Conservation (phyloP, 2,888 invertebrate species). For the Cartodere bifasciata region DNA sequence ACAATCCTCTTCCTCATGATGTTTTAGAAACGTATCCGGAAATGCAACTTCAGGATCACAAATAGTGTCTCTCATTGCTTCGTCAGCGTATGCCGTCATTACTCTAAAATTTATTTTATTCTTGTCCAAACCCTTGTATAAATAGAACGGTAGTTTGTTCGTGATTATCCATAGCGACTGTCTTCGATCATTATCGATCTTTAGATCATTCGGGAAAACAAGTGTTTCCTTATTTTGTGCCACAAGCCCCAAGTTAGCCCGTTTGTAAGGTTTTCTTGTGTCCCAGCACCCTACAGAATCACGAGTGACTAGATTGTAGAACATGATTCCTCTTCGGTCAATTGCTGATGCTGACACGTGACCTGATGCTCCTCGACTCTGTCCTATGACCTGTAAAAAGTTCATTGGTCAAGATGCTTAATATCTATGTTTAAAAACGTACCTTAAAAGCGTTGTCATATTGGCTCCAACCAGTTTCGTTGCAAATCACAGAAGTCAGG, state of each 20-base stretch:
- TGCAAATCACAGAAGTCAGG: slow-evolving; percentile 48
- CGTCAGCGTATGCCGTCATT: slow-evolving; percentile 49
- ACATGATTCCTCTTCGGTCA: slow-evolving; percentile 60
- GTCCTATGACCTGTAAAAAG: too few relatives aligned
- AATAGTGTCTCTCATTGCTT: slow-evolving; percentile 51
- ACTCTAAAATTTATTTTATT: slow-evolving; percentile 62
- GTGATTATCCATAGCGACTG: slow-evolving; percentile 68
- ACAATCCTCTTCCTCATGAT: slow-evolving; percentile 18
- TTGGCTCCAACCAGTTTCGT: slow-evolving; percentile 40
- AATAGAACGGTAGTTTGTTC: slow-evolving; percentile 60
- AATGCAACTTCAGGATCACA: slow-evolving; percentile 47
- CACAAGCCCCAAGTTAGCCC: slow-evolving; percentile 48
- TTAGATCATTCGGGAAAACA: slow-evolving; percentile 70
- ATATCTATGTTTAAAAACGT: too few relatives aligned
- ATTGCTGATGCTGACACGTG: slow-evolving; percentile 66
- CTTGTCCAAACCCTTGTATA: slow-evolving; percentile 49
- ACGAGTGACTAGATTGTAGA: slow-evolving; percentile 62
- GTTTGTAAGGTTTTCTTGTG: slow-evolving; percentile 52
- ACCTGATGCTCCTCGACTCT: slow-evolving; percentile 45
- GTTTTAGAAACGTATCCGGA: slow-evolving; percentile 15
- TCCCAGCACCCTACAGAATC: slow-evolving; percentile 76
- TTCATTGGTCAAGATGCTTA: too few relatives aligned
- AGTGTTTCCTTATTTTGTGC: slow-evolving; percentile 50
- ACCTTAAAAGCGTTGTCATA: slow-evolving; percentile 28
- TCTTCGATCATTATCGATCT: slow-evolving; percentile 53